Percentiles rank a stretch among this genome's conserved stretches.
phyloP scores from a whole-genome alignment of 2,797 vertebrate species.

The Galago senegalensis region DNA sequence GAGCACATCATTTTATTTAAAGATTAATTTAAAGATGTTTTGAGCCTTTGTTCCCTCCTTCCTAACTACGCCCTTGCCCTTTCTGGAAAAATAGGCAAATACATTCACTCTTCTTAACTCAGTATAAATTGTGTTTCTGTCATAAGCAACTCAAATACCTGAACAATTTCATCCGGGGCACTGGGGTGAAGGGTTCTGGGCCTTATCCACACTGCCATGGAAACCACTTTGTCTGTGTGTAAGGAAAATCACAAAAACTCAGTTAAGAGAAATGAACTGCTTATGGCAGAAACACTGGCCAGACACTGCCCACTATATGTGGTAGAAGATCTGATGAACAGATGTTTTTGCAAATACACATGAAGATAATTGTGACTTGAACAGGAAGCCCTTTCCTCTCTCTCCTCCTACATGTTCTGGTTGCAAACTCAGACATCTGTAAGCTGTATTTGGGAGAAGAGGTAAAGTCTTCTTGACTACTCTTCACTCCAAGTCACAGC shows the following conservation, averaged over 20 bases:
- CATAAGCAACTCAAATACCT: not conserved
- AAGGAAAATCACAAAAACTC: not conserved
- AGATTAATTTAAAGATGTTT: too few species aligned
- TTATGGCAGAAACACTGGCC: not conserved
- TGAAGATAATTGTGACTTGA: not conserved
- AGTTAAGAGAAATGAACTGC: not conserved
- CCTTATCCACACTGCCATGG: not conserved
- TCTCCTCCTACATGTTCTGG: not conserved
- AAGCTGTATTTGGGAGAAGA: not conserved
- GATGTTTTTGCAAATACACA: not conserved
- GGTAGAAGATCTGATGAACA: not conserved
- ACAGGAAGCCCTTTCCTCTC: not conserved
- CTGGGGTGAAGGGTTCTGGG: not conserved
- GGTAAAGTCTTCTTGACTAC: not conserved
- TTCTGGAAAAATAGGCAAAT: not conserved
- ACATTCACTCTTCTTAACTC: not conserved
- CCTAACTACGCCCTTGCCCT: not conserved
- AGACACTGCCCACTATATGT: not conserved
- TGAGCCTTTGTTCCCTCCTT: not conserved
- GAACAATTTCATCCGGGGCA: not conserved
- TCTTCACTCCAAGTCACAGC: not conserved
- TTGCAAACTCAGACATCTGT: not conserved
- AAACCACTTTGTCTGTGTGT: not conserved
- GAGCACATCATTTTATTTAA: too few species aligned
- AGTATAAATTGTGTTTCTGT: not conserved